Conservation (phyloP, 2,797 vertebrate species). For the Gambusia yucatana region DNA sequence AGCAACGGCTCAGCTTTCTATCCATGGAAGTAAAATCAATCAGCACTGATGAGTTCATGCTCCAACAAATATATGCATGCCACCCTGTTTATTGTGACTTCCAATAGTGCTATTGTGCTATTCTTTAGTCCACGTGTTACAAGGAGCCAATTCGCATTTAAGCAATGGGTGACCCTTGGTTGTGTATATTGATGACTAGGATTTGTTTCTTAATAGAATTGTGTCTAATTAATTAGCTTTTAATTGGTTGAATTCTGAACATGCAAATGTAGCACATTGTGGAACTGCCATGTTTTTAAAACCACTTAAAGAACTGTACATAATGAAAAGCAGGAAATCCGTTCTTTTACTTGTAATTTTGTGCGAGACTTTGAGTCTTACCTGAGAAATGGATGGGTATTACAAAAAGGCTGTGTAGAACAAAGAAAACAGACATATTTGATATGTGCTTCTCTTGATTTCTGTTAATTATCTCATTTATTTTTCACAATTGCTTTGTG, state of each 20-base stretch:
- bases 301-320: slow-evolving; percentile 66
- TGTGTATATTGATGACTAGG: slow-evolving; percentile 85
- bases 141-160: slow-evolving; percentile 77
- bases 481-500: slow-evolving; percentile 57
- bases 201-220: slow-evolving; percentile 88
- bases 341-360: slow-evolving; percentile 44
- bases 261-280: slow-evolving; percentile 83
- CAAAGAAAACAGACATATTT: slow-evolving; percentile 44
- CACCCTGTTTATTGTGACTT: slow-evolving; percentile 71
- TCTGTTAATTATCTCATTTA: slow-evolving; percentile 62
- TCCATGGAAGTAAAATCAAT: slow-evolving; percentile 75
- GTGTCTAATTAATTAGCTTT: slow-evolving; percentile 89
- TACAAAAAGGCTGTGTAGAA: slow-evolving; percentile 23
- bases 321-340: slow-evolving; percentile 64
- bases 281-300: slow-evolving; percentile 74
- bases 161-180: slow-evolving; percentile 77
- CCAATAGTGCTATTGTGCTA: slow-evolving; percentile 65
- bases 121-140: slow-evolving; percentile 67
- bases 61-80: slow-evolving; percentile 62
- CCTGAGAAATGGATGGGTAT: slow-evolving; percentile 24
- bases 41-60: slow-evolving; percentile 72
- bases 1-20: slow-evolving; percentile 44
- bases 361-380: slow-evolving; percentile 16
- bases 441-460: slow-evolving; percentile 41
- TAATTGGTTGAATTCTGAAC: slow-evolving; percentile 84